A percentile compares a stretch with the other conserved stretches of the same genome.
Conservation (phyloP, 2,797 vertebrate species). For the Passerculus sandwichensis region DNA sequence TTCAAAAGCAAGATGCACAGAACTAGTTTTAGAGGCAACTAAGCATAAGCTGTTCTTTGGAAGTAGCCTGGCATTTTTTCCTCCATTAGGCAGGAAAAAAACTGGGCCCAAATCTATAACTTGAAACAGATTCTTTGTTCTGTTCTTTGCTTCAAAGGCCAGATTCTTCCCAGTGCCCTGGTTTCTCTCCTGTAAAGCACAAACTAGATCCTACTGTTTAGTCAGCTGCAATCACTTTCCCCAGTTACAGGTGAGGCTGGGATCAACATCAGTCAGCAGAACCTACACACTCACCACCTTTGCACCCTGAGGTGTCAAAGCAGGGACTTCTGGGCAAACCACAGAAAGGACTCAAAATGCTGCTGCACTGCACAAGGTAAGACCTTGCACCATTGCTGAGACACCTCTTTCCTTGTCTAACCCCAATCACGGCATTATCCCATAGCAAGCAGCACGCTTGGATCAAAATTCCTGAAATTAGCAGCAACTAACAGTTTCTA, state of each 20-base stretch:
- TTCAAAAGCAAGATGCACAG: neutral
- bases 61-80: neutral
- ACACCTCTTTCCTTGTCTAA: neutral
- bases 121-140: neutral
- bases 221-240: neutral
- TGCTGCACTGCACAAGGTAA: neutral
- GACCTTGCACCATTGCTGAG: neutral
- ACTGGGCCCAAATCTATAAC: neutral
- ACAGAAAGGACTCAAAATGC: neutral
- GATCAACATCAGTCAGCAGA: neutral
- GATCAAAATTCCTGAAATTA: conserved; percentile 19
- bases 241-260: neutral
- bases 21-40: neutral
- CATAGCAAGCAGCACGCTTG: neutral
- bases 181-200: neutral
- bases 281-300: neutral
- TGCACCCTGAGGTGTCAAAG: neutral
- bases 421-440: neutral
- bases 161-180: neutral
- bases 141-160: neutral
- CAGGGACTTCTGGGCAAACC: neutral
- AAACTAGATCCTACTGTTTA: neutral
- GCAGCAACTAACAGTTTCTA: neutral
- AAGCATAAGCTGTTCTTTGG: neutral
- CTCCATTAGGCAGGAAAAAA: neutral